Evolutionary conservation across 2,888 invertebrate genomes (phyloP).

Genomic region (Acleris literana): DNA sequence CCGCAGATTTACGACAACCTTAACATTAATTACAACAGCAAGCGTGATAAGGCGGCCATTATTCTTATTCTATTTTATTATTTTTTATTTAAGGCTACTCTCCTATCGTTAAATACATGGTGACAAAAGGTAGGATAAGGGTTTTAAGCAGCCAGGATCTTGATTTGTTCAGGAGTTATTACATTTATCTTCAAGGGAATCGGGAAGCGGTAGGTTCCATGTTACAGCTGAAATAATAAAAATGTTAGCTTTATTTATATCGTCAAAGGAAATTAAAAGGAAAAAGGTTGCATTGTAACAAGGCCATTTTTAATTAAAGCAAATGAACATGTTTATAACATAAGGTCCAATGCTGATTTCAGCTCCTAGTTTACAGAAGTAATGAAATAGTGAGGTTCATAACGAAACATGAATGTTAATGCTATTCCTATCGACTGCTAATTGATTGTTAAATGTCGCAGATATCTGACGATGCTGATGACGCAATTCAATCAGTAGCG

Average conservation of each 20-base stretch:
- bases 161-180: neutral
- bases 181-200: neutral
- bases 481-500: slow-evolving; percentile 19
- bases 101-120: no score
- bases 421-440: slow-evolving; percentile 12
- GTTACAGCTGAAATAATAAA: neutral
- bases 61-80: no score
- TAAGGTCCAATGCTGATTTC: neutral
- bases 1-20: neutral
- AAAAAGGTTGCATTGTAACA: neutral
- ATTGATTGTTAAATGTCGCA: slow-evolving; percentile 15
- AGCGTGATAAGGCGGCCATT: neutral
- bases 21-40: neutral
- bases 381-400: neutral
- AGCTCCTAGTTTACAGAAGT: neutral
- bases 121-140: no score
- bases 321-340: neutral
- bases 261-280: neutral
- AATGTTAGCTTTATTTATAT: neutral
- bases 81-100: no score
- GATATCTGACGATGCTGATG: slow-evolving; percentile 11
- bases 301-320: neutral
- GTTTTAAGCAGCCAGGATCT: neutral
- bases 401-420: neutral
- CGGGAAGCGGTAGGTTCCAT: neutral